Evolutionary conservation across 2,113 vertebrate species (phyloP).

Genomic region (Ginglymostoma cirratum): DNA sequence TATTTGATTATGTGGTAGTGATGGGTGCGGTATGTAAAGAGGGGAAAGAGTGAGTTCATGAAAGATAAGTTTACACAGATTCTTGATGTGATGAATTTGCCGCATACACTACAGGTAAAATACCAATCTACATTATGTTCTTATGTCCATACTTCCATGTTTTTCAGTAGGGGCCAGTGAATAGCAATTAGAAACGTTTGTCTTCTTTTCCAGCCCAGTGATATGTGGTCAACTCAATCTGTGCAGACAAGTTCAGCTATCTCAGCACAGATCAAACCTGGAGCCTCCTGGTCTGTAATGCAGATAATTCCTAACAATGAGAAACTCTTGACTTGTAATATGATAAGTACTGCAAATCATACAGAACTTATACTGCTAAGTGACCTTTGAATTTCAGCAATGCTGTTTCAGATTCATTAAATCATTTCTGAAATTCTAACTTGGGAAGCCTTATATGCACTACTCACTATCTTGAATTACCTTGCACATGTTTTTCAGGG

Average conservation of each 20-base stretch:
- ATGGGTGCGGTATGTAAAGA: background rate
- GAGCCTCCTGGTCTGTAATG: background rate
- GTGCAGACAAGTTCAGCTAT: background rate
- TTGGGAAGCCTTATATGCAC: background rate
- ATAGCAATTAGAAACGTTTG: background rate
- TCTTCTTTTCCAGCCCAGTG: background rate
- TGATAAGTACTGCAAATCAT: background rate
- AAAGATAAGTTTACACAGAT: background rate
- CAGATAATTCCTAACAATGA: background rate
- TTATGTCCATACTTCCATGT: background rate
- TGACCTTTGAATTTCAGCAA: background rate
- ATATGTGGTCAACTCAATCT: background rate
- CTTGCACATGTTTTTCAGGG: background rate
- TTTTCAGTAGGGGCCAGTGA: background rate
- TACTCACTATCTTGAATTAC: background rate
- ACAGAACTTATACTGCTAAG: background rate
- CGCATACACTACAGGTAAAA: too few species aligned
- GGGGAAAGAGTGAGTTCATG: background rate
- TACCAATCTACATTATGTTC: background rate
- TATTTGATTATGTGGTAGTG: background rate
- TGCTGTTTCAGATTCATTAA: background rate
- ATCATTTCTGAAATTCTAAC: slow-evolving; percentile 13
- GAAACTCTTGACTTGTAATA: background rate
- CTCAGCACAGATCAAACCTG: background rate
- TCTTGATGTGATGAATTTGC: background rate